Percentiles rank a stretch among this genome's conserved stretches.
These are phyloP conservation scores for Acheta domesticus DNA, from an alignment of 2,888 invertebrate species.

Conservation along the genomic window DNA sequence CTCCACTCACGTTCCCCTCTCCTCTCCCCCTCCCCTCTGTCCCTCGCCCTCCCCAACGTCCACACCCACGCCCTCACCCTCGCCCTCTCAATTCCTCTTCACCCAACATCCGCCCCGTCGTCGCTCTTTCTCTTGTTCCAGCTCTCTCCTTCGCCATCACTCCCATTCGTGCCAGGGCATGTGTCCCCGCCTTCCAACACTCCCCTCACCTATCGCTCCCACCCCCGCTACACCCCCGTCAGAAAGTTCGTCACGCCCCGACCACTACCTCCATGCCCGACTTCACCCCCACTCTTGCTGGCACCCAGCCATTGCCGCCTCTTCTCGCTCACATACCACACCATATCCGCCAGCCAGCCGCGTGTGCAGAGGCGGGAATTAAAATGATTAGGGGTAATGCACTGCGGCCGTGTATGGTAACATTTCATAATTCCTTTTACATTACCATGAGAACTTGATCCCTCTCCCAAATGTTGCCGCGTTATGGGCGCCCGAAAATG, in stretches of 20 bases:
- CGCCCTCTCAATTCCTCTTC: too few relatives aligned
- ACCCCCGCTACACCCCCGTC: background rate
- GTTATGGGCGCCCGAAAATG: background rate
- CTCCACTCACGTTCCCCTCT: too few relatives aligned
- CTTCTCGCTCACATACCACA: background rate
- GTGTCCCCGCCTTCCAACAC: too few relatives aligned
- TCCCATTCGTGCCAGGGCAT: too few relatives aligned
- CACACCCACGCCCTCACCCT: too few relatives aligned
- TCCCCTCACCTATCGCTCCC: background rate
- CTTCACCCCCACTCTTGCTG: background rate
- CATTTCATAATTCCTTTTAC: conserved; percentile 6
- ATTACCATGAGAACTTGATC: conserved; percentile 8
- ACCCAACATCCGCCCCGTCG: too few relatives aligned
- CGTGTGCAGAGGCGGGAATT: background rate
- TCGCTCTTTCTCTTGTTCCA: too few relatives aligned
- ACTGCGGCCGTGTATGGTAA: background rate
- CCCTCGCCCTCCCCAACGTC: too few relatives aligned
- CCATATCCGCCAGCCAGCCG: background rate
- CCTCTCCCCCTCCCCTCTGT: too few relatives aligned
- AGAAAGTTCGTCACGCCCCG: too few relatives aligned
- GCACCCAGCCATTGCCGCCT: background rate
- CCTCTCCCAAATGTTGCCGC: background rate
- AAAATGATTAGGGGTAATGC: background rate
- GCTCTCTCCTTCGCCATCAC: too few relatives aligned
- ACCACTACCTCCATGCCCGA: too few relatives aligned